Evolutionary conservation across 2,888 invertebrate genomes (phyloP), one percentile per base, ranked within the genome.

Genomic region (Oxytorus armatus): DNA sequence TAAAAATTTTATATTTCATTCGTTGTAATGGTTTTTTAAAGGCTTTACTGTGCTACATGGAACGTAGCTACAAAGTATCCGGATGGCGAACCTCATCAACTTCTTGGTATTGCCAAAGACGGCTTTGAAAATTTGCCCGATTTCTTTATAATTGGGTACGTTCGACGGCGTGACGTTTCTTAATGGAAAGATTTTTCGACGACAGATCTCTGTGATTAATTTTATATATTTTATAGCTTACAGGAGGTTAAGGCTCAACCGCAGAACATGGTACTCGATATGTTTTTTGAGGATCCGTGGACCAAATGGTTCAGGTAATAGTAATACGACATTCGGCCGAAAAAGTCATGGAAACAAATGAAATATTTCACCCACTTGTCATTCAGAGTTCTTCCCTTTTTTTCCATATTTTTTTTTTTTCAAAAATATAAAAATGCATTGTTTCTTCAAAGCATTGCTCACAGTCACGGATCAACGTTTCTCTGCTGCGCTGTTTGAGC

Each of bases 161-260:
- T 85, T 5, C 29, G 18, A 59, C 39, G 36, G 14, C 36, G 70
- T 44, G n/a, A n/a, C n/a, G n/a, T 21, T 61, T 63, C 44, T 73
- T 42, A 10, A 73, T 70, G 63, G 51, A 33, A 66, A 73, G 55
- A 74, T 63, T 53, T 65, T 44, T 44, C 16, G 57, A 72, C 33
- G 66, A 79, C 47, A 3, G 0, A 11, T 4, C 16, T 33, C 1
- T 10, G 4, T 0, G 23, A n/a, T 10, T 39, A 61, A 11, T 33
- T 14, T 16, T 1, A n/a, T 5, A 14, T 51, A 80, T n/a, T 68
- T 69, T 14, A 7, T 88, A 96, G 96, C 16, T 93, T 98, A 77
- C 98, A 98, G 93, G 98, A 98, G 93, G 96, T 98, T 0, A 97
- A 97, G 89, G 95, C 96, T 0, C 96, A 96, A 87, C 97, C 97